Percentiles rank a stretch among this genome's conserved stretches.
Evolutionary conservation across 2,797 vertebrate species (phyloP).

Genomic region (Yasuhikotakia modesta): DNA sequence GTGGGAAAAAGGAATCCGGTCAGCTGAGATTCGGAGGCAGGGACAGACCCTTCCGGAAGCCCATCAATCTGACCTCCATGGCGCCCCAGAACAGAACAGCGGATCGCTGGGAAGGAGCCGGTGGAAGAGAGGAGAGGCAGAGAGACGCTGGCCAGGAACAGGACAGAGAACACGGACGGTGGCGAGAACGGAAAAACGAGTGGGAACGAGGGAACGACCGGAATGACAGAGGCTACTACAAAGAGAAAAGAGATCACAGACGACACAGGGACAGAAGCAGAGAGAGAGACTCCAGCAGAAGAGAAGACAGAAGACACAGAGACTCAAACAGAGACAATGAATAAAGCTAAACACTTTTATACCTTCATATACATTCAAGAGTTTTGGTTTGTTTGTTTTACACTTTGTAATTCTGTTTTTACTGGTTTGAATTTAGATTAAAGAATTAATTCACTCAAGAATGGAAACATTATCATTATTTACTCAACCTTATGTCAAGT

Average conservation of each 20-base stretch:
- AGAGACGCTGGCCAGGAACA: conserved; percentile 66
- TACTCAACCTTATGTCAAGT: background rate
- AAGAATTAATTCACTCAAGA: background rate
- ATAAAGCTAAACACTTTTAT: conserved; percentile 15
- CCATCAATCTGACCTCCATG: conserved; percentile 83
- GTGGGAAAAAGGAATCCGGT: conserved; percentile 95
- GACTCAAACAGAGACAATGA: conserved; percentile 42
- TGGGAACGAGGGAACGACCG: conserved; percentile 69
- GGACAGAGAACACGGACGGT: conserved; percentile 72
- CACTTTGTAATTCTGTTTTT: background rate
- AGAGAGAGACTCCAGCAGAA: conserved; percentile 51
- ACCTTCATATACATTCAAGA: background rate
- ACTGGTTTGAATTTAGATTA: background rate
- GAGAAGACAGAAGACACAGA: conserved; percentile 41
- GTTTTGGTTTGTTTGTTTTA: background rate
- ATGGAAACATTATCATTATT: background rate
- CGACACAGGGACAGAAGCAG: conserved; percentile 66
- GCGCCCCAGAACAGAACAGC: conserved; percentile 60
- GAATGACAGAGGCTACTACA: conserved; percentile 61
- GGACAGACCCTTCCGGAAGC: conserved; percentile 93
- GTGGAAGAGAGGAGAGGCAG: conserved; percentile 71
- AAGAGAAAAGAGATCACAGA: conserved; percentile 73
- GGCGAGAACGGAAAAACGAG: conserved; percentile 78
- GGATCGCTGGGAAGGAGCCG: conserved; percentile 66
- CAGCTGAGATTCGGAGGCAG: conserved; percentile 94